Base-by-base conservation (phyloP, 2,888 invertebrate species). In the Crepidodera aurea region DNA sequence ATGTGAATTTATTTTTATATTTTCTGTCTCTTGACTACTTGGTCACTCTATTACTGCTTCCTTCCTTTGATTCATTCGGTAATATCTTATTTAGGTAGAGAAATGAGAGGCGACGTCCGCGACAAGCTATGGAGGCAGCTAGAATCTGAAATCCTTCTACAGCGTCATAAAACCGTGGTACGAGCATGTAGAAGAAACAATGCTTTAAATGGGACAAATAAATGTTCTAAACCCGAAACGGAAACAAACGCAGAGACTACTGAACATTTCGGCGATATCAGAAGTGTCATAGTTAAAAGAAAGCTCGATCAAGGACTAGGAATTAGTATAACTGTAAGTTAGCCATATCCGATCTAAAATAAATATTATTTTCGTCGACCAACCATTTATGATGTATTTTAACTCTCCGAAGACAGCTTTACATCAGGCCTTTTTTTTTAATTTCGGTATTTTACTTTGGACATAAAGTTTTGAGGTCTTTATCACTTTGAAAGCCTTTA, bases 131-230 rank as follows among this genome's bases (percentile, higher is more conserved):
- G 90, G 90, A 84, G 91, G 67, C 88, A 93, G 84, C 84, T 94
- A 71, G 93, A 94, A 77, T 91, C 93, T 0, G 93, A 94, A 83
- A 94, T 94, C 72, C 86, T 93, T 66, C 84, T 94, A 55, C 93
- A 94, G 81, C 84, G 93, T 22, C 92, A 93, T 82, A 93, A 93
- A 82, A 92, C 93, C 48, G 88, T 93, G 6, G 87, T 87, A 60
- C 83, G 87, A 67, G 87, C 87, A 72, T 87, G 87, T 66, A 83
- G 87, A 72, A 83, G 87, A 10, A 83, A 84, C 67, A 80, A 79
- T 65, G 69, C 79, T 56, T 71, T 77, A 57, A 71, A 71, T 60
- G 73, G 73, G 1, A 73, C 76, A 13, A 74, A 75, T n/a, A 71
- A 71, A 22, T 73, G 75, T 64, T 69, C 73, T 1, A 80, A 79